phyloP scores from a whole-genome alignment of 2,113 vertebrate genomes.

The Mormyrus lacerda region DNA sequence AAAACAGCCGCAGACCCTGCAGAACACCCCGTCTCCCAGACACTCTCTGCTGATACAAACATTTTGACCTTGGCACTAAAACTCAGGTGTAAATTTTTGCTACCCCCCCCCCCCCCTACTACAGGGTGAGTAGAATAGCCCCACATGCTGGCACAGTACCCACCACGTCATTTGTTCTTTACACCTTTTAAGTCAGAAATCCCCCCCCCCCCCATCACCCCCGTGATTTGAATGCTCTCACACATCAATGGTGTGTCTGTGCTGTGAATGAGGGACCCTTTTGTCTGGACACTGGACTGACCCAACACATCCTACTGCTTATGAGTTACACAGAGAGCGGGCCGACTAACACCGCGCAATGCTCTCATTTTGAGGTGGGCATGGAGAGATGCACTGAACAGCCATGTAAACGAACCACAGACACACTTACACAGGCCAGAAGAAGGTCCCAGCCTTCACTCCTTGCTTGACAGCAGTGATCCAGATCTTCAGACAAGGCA shows the following conservation, averaged over 20 bases:
- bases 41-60: background rate
- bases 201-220: background rate
- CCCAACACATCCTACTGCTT: background rate
- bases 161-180: background rate
- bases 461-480: constrained; percentile 90
- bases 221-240: background rate
- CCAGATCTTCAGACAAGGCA: constrained; percentile 72
- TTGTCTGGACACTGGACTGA: constrained; percentile 16
- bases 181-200: constrained; percentile 1
- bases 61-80: background rate
- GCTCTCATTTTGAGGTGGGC: background rate
- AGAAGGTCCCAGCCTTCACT: constrained; percentile 89
- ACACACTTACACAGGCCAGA: constrained; percentile 91
- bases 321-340: background rate
- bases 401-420: background rate
- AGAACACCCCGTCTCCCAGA: background rate
- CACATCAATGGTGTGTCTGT: constrained; percentile 26
- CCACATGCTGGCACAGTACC: background rate
- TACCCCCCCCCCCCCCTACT: background rate
- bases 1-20: background rate
- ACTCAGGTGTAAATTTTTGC: background rate
- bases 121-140: background rate
- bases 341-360: background rate
- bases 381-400: background rate
- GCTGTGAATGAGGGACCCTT: background rate